phyloP scores from a whole-genome alignment of 2,888 invertebrate genomes.

The Nephrotoma flavescens region DNA sequence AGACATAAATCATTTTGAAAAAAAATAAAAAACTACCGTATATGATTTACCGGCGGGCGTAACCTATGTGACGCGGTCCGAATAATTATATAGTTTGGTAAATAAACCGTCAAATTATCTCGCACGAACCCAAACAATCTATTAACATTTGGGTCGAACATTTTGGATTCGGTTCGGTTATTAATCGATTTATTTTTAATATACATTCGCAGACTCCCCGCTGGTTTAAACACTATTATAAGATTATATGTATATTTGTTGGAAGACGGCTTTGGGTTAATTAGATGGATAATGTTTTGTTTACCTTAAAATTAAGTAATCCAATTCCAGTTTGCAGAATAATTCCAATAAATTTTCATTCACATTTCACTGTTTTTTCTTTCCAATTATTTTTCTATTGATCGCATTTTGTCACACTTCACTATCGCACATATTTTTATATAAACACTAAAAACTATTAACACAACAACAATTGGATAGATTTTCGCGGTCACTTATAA shows the following conservation, averaged over 20 bases:
- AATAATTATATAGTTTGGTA: neutral
- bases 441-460: neutral
- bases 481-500: conserved; percentile 38
- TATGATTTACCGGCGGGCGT: neutral
- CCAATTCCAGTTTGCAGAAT: neutral
- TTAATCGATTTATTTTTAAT: neutral
- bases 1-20: neutral
- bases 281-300: neutral
- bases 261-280: neutral
- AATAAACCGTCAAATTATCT: neutral
- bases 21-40: neutral
- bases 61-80: neutral
- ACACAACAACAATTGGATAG: neutral
- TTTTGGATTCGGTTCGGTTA: neutral
- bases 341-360: neutral
- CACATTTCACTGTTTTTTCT: neutral
- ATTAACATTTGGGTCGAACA: neutral
- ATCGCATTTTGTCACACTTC: neutral
- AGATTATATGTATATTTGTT: neutral
- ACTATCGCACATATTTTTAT: neutral
- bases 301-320: neutral
- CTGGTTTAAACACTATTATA: neutral
- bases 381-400: neutral
- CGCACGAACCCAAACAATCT: too few species aligned
- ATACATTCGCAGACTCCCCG: neutral